Percentiles rank a stretch among this genome's conserved stretches.
These are phyloP conservation scores for Dasypolia templi DNA, from an alignment of 2,888 invertebrate genomes.

Conservation along the genomic window DNA sequence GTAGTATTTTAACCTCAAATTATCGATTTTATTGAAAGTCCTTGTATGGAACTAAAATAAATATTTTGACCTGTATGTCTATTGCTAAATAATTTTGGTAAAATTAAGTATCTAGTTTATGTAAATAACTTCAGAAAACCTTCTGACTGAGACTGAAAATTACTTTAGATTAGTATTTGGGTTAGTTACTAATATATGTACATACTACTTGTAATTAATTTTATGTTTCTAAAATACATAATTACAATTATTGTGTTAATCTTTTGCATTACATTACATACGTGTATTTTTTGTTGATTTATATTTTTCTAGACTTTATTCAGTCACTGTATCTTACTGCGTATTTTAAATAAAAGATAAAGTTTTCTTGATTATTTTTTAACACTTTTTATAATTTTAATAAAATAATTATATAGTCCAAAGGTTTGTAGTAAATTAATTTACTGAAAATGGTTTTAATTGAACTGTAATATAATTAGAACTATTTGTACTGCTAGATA, in stretches of 20 bases:
- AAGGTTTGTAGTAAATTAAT: constrained; percentile 57
- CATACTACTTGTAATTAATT: constrained; percentile 46
- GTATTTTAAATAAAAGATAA: constrained; percentile 18
- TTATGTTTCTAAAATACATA: not conserved
- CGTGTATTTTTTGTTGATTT: not conserved
- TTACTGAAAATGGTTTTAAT: constrained; percentile 50
- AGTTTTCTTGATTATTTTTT: constrained; percentile 2
- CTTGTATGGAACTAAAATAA: constrained; percentile 37
- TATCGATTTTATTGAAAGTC: constrained; percentile 45
- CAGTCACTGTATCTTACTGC: constrained; percentile 17
- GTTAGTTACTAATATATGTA: constrained; percentile 58
- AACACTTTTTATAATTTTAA: constrained; percentile 14
- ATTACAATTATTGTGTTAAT: constrained; percentile 2
- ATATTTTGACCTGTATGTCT: constrained; percentile 25
- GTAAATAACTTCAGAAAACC: constrained; percentile 60
- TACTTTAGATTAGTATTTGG: constrained; percentile 62
- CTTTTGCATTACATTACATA: not conserved
- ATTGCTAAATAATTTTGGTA: constrained; percentile 42
- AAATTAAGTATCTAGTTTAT: constrained; percentile 49
- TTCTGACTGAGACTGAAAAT: constrained; percentile 67
- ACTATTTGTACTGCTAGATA: constrained; percentile 58
- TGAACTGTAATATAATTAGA: constrained; percentile 46
- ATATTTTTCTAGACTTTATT: constrained; percentile 3
- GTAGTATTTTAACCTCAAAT: constrained; percentile 41
- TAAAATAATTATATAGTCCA: constrained; percentile 55